Base-by-base conservation (phyloP, 2,797 vertebrate species). In the Moxostoma hubbsi region DNA sequence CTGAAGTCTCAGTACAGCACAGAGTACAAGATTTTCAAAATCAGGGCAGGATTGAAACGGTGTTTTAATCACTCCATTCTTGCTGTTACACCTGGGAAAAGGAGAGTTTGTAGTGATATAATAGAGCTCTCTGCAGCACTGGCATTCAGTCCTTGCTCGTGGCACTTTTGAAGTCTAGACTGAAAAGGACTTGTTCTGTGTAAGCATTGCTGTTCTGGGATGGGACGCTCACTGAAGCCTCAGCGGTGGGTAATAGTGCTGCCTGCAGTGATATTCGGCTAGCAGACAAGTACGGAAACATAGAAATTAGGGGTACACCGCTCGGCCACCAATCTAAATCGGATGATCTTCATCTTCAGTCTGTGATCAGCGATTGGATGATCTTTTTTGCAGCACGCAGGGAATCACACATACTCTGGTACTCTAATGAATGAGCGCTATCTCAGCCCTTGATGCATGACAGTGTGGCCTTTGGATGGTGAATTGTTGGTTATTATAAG, bases 151-250 rank as follows among this genome's bases (percentile, higher is more conserved):
- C 51, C 76, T 77, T 46, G 67, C 75, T 84, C 18, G 4, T 43
- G n/a, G 80, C 63, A n/a, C 15, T 81, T 64, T 79, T 71, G 47
- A 64, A 85, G 85, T 85, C 81, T 83, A 83, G 72, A 79, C 79
- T 79, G 61, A 65, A 76, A 53, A 16, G 7, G 16, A 67, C 74
- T 79, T 80, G 47, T 79, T 79, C 53, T 75, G 66, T 73, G 55
- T 78, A 74, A 68, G 53, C 53, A 79, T 82, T 69, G 49, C 50
- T 53, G 65, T 79, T 53, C n/a, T 66, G 54, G 75, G 75, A 59
- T 57, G 59, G 66, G 61, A 77, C 24, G 5, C 15, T 79, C 47
- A 9, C 59, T 15, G 55, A 46, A 59, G 15, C 54, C 64, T 77
- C 16, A 24, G 68, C 5, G 5, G 6, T 57, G 11, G 61, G 9